Evolutionary conservation across 2,113 vertebrate genomes (phyloP).

Genomic region (Puffinus mauretanicus): DNA sequence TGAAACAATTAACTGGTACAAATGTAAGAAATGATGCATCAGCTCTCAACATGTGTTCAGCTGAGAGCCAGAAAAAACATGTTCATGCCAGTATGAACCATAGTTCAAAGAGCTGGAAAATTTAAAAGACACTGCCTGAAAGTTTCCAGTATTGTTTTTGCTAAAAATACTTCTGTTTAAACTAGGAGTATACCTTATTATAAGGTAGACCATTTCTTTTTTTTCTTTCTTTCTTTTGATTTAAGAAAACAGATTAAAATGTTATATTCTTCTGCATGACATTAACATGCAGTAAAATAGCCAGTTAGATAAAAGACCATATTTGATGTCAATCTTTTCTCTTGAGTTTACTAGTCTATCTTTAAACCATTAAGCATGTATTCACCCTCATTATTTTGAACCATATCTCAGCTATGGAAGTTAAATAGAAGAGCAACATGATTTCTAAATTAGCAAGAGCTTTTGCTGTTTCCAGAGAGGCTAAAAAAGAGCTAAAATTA

Average conservation of each 20-base stretch:
- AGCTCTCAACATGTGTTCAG: neutral
- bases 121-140: conserved; percentile 17
- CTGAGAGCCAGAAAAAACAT: conserved; percentile 42
- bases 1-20: neutral
- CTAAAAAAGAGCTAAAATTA: neutral
- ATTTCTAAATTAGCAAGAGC: neutral
- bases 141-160: conserved; percentile 50
- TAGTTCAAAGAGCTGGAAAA: conserved; percentile 58
- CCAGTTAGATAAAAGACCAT: neutral
- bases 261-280: neutral
- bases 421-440: neutral
- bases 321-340: neutral
- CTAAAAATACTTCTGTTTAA: conserved; percentile 46
- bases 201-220: neutral
- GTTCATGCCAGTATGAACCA: conserved; percentile 18
- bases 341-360: neutral
- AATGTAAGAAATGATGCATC: conserved; percentile 34
- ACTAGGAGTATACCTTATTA: neutral
- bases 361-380: neutral
- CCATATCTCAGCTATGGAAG: neutral
- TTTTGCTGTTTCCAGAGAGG: neutral
- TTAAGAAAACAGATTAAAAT: neutral
- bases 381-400: neutral
- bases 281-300: neutral
- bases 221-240: neutral